Percentiles rank a stretch among this genome's conserved stretches.
Evolutionary conservation across 2,113 vertebrate species (phyloP).

Genomic region (Pleuronectes platessa): DNA sequence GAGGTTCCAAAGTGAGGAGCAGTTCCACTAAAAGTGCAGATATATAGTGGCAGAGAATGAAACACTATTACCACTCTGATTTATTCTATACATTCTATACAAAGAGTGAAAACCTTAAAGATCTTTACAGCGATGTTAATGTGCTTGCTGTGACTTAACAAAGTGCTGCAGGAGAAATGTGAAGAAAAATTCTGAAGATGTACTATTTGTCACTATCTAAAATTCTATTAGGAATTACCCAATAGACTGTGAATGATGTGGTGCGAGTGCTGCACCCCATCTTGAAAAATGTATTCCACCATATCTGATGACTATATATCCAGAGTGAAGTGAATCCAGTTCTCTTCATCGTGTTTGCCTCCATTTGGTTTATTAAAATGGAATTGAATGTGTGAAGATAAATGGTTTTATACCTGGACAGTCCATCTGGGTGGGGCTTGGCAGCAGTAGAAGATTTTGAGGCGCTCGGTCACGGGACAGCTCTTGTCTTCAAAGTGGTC

Average conservation of each 20-base stretch:
- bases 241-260: too few species aligned
- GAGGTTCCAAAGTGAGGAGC: background rate
- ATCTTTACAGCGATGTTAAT: background rate
- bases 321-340: too few species aligned
- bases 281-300: too few species aligned
- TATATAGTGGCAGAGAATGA: background rate
- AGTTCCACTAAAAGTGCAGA: background rate
- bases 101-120: background rate
- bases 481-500: slow-evolving; percentile 90
- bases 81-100: background rate
- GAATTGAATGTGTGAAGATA: background rate
- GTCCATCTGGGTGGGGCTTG: slow-evolving; percentile 89
- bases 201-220: too few species aligned
- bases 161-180: too few species aligned
- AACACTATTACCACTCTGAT: background rate
- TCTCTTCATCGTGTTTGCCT: too few species aligned
- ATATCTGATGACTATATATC: too few species aligned
- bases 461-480: slow-evolving; percentile 85
- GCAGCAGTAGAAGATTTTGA: slow-evolving; percentile 95
- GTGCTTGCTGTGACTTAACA: background rate
- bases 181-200: too few species aligned
- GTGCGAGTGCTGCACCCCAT: too few species aligned
- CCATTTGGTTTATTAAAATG: too few species aligned
- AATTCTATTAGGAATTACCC: too few species aligned
- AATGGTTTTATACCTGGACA: slow-evolving; percentile 84